phyloP scores from a whole-genome alignment of 2,113 vertebrate species.

The Sisor rabdophorus region DNA sequence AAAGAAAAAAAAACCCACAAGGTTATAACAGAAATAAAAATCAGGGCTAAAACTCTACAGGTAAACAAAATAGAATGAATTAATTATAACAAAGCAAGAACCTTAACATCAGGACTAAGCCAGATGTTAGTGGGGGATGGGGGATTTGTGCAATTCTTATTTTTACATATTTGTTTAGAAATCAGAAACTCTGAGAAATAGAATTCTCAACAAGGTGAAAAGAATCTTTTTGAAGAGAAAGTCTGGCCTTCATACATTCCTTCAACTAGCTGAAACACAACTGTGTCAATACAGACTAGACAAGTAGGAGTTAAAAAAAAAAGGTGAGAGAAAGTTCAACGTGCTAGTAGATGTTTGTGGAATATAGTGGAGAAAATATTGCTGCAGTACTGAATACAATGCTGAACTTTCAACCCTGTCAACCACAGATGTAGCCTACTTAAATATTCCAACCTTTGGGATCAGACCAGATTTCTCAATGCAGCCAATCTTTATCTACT shows the following conservation, averaged over 20 bases:
- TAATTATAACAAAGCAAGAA: neutral
- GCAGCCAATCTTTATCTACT: neutral
- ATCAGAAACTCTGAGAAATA: neutral
- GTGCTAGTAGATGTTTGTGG: neutral
- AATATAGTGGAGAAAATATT: neutral
- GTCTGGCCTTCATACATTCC: neutral
- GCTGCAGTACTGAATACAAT: neutral
- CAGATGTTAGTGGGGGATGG: neutral
- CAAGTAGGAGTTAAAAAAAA: neutral
- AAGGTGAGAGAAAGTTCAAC: neutral
- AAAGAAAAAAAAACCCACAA: neutral
- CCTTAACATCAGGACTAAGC: neutral
- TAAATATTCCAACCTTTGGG: neutral
- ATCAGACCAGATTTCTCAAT: neutral
- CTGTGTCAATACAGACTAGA: neutral
- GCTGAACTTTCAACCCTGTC: neutral
- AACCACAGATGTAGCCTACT: neutral
- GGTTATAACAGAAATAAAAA: neutral
- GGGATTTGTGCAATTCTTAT: neutral
- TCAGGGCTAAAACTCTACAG: neutral
- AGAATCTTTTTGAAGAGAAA: neutral
- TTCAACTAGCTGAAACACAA: neutral
- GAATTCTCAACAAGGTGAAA: neutral
- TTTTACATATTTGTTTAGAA: too few relatives aligned
- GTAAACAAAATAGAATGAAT: neutral